phyloP scores from a whole-genome alignment of 2,888 invertebrate genomes.

The Hololepta plana region DNA sequence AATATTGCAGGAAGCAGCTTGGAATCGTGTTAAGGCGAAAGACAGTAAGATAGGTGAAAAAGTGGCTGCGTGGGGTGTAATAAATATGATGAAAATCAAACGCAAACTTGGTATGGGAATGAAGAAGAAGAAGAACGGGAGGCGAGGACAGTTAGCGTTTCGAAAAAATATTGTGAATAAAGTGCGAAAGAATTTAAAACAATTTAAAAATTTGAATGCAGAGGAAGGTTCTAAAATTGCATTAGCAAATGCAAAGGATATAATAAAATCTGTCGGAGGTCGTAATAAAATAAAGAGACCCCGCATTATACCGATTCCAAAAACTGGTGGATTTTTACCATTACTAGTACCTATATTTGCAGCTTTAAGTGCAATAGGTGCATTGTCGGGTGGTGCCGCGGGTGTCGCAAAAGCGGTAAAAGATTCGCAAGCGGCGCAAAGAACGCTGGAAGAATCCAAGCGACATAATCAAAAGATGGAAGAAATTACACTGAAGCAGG shows the following conservation, averaged over 20 bases:
- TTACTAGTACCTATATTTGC: slow-evolving; percentile 20
- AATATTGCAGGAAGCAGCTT: slow-evolving; percentile 16
- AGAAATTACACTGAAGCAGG: slow-evolving; percentile 16
- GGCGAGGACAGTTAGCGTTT: slow-evolving; percentile 1
- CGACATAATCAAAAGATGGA: slow-evolving; percentile 22
- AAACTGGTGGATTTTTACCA: slow-evolving; percentile 18
- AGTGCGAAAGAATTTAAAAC: background rate
- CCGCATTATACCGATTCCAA: slow-evolving; percentile 19
- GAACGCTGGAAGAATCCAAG: slow-evolving; percentile 16
- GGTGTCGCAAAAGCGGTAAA: slow-evolving; percentile 20
- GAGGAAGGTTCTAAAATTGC: slow-evolving; percentile 5
- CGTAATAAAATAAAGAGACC: too few relatives aligned
- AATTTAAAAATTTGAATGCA: slow-evolving; percentile 1
- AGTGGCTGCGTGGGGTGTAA: slow-evolving; percentile 15
- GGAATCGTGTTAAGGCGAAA: slow-evolving; percentile 14
- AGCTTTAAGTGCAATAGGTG: slow-evolving; percentile 18
- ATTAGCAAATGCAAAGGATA: slow-evolving; percentile 5
- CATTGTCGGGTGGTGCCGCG: slow-evolving; percentile 20
- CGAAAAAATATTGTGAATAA: background rate
- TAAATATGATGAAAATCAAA: slow-evolving; percentile 18
- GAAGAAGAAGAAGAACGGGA: slow-evolving; percentile 4
- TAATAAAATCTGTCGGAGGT: slow-evolving; percentile 5
- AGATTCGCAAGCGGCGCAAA: slow-evolving; percentile 17
- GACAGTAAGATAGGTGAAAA: slow-evolving; percentile 17
- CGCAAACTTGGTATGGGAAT: slow-evolving; percentile 15